phyloP scores from a whole-genome alignment of 2,888 invertebrate genomes.

The Trichogramma evanescens region DNA sequence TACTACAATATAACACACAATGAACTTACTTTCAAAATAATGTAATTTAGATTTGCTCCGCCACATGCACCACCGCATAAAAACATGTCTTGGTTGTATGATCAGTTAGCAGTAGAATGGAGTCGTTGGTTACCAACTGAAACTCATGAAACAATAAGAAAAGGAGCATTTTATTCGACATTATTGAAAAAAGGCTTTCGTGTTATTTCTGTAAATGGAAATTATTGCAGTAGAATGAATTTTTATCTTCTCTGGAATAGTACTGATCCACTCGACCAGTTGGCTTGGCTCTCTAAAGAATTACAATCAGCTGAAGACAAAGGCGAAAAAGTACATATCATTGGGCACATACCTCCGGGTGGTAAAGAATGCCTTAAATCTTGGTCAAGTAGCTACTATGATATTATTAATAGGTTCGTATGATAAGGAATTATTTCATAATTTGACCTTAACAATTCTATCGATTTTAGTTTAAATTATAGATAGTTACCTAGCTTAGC shows the following conservation, averaged over 20 bases:
- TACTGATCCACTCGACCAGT: constrained; percentile 89
- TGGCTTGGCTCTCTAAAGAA: constrained; percentile 92
- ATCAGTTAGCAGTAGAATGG: constrained; percentile 84
- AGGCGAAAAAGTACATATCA: constrained; percentile 90
- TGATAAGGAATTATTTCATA: neutral
- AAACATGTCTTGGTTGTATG: constrained; percentile 87
- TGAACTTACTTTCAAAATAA: neutral
- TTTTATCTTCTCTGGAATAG: constrained; percentile 93
- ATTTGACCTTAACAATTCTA: no score
- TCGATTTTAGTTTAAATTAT: no score
- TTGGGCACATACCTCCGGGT: constrained; percentile 93
- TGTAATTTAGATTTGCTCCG: constrained; percentile 67
- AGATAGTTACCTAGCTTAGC: no score
- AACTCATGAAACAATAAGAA: constrained; percentile 75
- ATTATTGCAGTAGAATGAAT: constrained; percentile 92
- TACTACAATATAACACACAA: neutral
- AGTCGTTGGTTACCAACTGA: constrained; percentile 83
- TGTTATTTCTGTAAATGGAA: constrained; percentile 88
- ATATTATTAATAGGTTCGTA: constrained; percentile 66
- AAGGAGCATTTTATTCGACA: constrained; percentile 87
- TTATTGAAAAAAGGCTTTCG: constrained; percentile 85
- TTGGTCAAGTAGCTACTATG: constrained; percentile 91
- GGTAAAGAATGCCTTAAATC: constrained; percentile 87
- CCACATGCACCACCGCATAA: constrained; percentile 77
- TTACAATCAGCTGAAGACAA: constrained; percentile 88